Evolutionary conservation across 2,113 vertebrate species (phyloP).

Genomic region (Scytalopus superciliaris): DNA sequence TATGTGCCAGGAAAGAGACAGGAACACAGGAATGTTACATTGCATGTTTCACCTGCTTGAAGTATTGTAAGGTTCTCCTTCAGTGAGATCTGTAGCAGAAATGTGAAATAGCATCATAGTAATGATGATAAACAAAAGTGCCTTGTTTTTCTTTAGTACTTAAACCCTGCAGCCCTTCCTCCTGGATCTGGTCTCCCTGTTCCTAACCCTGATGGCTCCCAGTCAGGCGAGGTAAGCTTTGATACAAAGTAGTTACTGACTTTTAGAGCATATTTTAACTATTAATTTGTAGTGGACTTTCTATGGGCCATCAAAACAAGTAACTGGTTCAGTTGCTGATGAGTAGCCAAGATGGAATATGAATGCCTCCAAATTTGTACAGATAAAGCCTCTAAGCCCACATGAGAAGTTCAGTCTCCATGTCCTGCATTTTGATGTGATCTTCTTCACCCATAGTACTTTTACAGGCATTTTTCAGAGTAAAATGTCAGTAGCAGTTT

Average conservation of each 20-base stretch:
- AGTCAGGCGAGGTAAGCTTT: slow-evolving; percentile 85
- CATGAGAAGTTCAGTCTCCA: not conserved
- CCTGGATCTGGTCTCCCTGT: slow-evolving; percentile 76
- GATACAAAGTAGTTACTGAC: not conserved
- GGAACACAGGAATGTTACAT: rapidly evolving
- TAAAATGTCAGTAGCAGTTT: not conserved
- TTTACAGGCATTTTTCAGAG: not conserved
- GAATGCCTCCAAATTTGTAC: not conserved
- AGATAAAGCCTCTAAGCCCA: not conserved
- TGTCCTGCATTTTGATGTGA: not conserved
- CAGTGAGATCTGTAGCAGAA: not conserved
- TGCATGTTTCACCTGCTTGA: not conserved
- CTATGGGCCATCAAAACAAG: not conserved
- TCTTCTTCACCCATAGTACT: not conserved
- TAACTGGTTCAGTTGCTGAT: not conserved
- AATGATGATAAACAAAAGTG: not conserved
- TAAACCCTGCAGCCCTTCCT: slow-evolving; percentile 73
- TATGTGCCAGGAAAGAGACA: not conserved
- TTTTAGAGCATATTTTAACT: not conserved
- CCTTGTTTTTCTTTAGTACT: slow-evolving; percentile 70
- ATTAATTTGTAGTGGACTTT: not conserved
- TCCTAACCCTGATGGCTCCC: slow-evolving; percentile 71
- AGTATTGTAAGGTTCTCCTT: not conserved
- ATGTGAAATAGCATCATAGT: not conserved
- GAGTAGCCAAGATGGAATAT: not conserved